Percentiles rank a stretch among this genome's conserved stretches.
phyloP scores from a whole-genome alignment of 1,140 invertebrate genomes.

The Oreohelix idahoensis region DNA sequence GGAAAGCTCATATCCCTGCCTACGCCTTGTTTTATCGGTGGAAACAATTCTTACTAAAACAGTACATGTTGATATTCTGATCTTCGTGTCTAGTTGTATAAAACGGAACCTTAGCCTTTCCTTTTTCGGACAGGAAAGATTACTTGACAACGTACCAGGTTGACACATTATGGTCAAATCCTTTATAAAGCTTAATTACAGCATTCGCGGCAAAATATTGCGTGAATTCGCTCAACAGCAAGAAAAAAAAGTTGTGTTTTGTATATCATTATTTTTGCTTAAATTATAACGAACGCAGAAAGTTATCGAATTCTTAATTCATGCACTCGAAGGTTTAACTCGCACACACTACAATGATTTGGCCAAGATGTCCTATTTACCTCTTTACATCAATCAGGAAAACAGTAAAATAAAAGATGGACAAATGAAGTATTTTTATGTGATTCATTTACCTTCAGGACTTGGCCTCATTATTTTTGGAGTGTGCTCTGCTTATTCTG shows the following conservation, averaged over 20 bases:
- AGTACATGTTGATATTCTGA: too few species aligned
- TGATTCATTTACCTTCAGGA: not conserved
- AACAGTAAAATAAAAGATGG: not conserved
- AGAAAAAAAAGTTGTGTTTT: too few species aligned
- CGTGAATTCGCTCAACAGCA: too few species aligned
- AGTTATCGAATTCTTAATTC: not conserved
- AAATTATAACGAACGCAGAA: too few species aligned
- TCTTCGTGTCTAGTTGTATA: not conserved
- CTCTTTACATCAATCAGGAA: not conserved
- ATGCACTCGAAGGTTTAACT: not conserved
- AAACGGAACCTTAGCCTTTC: not conserved
- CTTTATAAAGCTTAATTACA: too few species aligned
- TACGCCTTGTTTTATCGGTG: too few species aligned
- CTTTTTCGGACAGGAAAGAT: constrained; percentile 3
- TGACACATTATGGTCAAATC: not conserved
- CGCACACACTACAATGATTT: not conserved
- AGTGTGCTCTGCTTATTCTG: not conserved
- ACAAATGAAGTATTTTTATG: not conserved
- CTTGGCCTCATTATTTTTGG: not conserved
- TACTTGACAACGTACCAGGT: not conserved
- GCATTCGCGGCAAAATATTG: too few species aligned
- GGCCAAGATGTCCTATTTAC: not conserved
- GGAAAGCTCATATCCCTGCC: too few species aligned
- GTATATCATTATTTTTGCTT: too few species aligned
- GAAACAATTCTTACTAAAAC: too few species aligned